Evolutionary conservation across 2,797 vertebrate species (phyloP), one percentile per base, ranked within the genome.

Genomic region (Ctenochaetus hawaiiensis): DNA sequence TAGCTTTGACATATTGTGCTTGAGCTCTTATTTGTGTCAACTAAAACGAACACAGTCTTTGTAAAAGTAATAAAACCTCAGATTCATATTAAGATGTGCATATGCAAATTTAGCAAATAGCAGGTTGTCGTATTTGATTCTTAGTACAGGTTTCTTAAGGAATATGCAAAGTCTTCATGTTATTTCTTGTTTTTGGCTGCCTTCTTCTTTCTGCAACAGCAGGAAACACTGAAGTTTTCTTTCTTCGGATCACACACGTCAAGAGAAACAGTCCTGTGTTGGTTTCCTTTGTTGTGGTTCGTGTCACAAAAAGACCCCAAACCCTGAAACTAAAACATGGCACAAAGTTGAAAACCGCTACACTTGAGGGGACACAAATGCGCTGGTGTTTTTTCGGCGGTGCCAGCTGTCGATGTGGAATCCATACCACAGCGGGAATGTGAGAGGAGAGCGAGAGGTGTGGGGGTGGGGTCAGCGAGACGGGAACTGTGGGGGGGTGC

Each of bases 341-440:
- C 56, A 69, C 71, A 58, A 76, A 80, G 65, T 78, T 77, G 26
- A 81, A 81, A 81, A 76, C 63, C 78, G 18, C 52, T 64, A 78
- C 65, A 67, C 67, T 70, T 26, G 44, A 85, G 69, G 59, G 69
- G 71, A 75, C 81, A 65, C 65, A 71, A 76, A 74, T 39, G 22
- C 66, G 30, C 63, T 69, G 17, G 41, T 84, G 78, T 70, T 30
- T 72, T 83, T 75, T 85, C 77, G 45, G 72, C 79, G 49, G 82
- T 84, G 90, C 89, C 95, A 95, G 94, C 94, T 96, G 95, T 95
- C 89, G 83, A 75, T 85, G 91, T 92, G 90, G 90, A 94, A 93
- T 93, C 92, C 87, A 91, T 88, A 91, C 83, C 85, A 85, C 88
- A 78, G 85, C 39, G 77, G 89, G 93, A 94, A 94, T 93, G 92